A percentile compares a stretch with the other conserved stretches of the same genome.
Evolutionary conservation across 2,113 vertebrate genomes (phyloP).

Genomic region (Sphaerodactylus townsendi): DNA sequence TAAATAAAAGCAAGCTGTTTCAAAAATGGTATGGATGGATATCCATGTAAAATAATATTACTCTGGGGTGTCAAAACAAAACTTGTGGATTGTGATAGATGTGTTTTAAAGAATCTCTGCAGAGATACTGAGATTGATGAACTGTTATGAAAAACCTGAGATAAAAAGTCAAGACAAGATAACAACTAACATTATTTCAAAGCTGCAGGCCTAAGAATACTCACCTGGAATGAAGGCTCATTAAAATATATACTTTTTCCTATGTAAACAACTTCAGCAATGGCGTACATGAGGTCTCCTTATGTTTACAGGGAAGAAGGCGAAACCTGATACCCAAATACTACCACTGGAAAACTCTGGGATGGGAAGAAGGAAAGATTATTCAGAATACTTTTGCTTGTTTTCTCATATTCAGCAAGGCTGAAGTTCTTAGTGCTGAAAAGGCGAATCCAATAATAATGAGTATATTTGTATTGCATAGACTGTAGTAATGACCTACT

Average conservation of each 20-base stretch:
- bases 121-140: not conserved
- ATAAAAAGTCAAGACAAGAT: not conserved
- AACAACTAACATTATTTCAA: not conserved
- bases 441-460: not conserved
- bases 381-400: not conserved
- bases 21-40: not conserved
- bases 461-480: not conserved
- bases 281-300: not conserved
- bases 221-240: not conserved
- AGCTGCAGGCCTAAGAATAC: not conserved
- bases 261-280: not conserved
- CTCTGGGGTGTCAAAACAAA: not conserved
- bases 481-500: not conserved
- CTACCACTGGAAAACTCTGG: not conserved
- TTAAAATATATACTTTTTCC: not conserved
- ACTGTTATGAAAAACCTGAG: not conserved
- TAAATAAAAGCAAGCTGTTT: not conserved
- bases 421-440: not conserved
- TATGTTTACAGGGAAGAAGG: not conserved
- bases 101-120: not conserved
- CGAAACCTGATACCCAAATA: not conserved
- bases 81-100: conserved; percentile 13
- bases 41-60: not conserved
- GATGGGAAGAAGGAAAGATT: not conserved
- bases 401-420: not conserved